These are phyloP conservation scores for Empis livida DNA, from an alignment of 2,888 invertebrate species.

Conservation along the genomic window DNA sequence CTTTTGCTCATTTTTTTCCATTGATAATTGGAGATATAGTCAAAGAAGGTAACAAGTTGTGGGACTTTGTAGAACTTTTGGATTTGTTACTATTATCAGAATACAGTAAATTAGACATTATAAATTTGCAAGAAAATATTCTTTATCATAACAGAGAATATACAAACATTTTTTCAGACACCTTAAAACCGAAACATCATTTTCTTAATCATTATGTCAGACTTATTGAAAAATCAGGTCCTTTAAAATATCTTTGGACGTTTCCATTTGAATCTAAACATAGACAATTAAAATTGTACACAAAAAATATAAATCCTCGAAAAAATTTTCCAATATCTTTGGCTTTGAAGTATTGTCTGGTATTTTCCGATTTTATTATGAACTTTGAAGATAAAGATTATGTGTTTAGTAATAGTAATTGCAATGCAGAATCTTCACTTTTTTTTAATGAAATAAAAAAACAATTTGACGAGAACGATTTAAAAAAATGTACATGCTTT, in stretches of 20 bases:
- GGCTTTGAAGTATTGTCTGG: neutral
- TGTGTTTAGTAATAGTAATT: neutral
- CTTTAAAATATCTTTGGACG: constrained; percentile 4
- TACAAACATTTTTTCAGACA: constrained; percentile 4
- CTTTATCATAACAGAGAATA: constrained; percentile 5
- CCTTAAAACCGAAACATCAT: constrained; percentile 7
- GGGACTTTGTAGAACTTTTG: constrained; percentile 5
- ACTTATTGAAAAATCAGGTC: constrained; percentile 6
- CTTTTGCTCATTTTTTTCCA: neutral
- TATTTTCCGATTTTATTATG: neutral
- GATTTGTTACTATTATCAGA: constrained; percentile 4
- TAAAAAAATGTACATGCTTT: constrained; percentile 2
- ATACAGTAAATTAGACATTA: constrained; percentile 3
- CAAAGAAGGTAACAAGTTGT: neutral
- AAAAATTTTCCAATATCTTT: neutral
- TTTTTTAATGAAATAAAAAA: constrained; percentile 2
- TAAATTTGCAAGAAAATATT: constrained; percentile 6
- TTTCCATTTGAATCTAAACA: constrained; percentile 6
- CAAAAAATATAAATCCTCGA: neutral
- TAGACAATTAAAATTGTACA: constrained; percentile 1
- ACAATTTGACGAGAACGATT: neutral
- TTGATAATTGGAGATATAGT: too few species aligned
- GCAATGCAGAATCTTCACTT: neutral
- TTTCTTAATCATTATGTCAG: constrained; percentile 6
- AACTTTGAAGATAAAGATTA: neutral